These are phyloP conservation scores for Amia ocellicauda DNA, from an alignment of 2,113 vertebrate species.

Conservation along the genomic window DNA sequence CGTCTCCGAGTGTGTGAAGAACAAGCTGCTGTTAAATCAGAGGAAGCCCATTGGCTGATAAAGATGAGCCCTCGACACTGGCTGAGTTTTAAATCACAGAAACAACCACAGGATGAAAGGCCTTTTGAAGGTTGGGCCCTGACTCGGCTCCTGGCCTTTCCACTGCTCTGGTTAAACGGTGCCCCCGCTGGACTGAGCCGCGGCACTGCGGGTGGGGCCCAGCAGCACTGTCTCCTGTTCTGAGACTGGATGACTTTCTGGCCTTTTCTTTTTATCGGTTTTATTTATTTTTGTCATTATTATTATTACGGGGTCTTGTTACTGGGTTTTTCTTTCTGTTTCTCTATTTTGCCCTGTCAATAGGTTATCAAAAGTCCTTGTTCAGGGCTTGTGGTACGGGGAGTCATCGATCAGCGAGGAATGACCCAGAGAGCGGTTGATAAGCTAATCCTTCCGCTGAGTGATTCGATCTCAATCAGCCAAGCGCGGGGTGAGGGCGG, in stretches of 20 bases:
- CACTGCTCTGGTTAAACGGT: no score
- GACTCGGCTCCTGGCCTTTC: no score
- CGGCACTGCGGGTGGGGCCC: conserved; percentile 34
- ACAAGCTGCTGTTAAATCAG: no score
- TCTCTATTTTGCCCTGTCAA: conserved; percentile 47
- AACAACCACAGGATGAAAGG: no score
- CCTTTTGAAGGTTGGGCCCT: no score
- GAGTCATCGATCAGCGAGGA: conserved; percentile 59
- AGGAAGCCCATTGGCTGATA: no score
- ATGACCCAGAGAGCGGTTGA: conserved; percentile 58
- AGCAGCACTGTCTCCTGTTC: no score
- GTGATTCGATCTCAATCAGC: conserved; percentile 40
- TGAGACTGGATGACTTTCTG: no score
- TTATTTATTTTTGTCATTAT: conserved; percentile 24
- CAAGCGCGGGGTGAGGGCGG: conserved; percentile 35
- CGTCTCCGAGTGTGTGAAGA: no score
- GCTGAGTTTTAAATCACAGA: no score
- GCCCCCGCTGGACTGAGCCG: not conserved
- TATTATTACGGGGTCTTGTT: conserved; percentile 1
- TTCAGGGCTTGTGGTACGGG: conserved; percentile 49
- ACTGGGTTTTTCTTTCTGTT: conserved; percentile 32
- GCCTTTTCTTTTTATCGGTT: conserved; percentile 5
- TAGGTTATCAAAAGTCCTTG: conserved; percentile 71
- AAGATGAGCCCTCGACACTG: no score
- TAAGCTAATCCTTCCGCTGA: conserved; percentile 66